phyloP scores from a whole-genome alignment of 2,888 invertebrate genomes.

The Dromius quadrimaculatus region DNA sequence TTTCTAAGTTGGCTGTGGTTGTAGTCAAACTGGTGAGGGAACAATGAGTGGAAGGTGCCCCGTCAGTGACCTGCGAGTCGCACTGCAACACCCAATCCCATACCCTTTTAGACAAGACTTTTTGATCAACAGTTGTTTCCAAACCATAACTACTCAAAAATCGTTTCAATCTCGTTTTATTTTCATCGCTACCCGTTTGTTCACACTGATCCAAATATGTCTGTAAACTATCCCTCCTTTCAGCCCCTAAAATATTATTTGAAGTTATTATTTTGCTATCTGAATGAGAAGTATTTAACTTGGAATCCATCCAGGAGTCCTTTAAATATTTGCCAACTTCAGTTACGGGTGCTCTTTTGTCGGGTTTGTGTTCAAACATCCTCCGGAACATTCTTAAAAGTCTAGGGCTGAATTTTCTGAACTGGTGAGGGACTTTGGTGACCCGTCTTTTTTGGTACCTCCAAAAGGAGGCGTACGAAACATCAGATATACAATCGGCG shows the following conservation, averaged over 20 bases:
- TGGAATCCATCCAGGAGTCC: conserved; percentile 72
- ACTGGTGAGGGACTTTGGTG: conserved; percentile 72
- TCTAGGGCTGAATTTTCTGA: conserved; percentile 76
- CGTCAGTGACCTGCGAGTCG: conserved; percentile 61
- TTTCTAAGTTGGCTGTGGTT: conserved; percentile 44
- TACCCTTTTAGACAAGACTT: conserved; percentile 72
- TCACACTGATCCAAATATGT: conserved; percentile 66
- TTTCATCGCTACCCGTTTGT: conserved; percentile 67
- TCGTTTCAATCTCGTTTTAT: conserved; percentile 69
- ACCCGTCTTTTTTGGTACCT: conserved; percentile 76
- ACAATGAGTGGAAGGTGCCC: conserved; percentile 50
- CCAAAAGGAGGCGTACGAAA: conserved; percentile 74
- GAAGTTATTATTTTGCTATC: conserved; percentile 66
- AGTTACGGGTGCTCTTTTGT: conserved; percentile 73
- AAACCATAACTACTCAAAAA: conserved; percentile 73
- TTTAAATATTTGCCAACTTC: conserved; percentile 73
- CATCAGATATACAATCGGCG: conserved; percentile 80
- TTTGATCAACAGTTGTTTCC: conserved; percentile 75
- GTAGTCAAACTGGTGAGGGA: conserved; percentile 45
- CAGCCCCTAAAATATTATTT: conserved; percentile 60
- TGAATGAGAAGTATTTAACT: conserved; percentile 67
- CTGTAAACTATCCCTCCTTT: conserved; percentile 67
- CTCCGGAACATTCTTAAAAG: conserved; percentile 78
- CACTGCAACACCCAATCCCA: conserved; percentile 77
- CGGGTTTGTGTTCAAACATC: conserved; percentile 76